phyloP scores from a whole-genome alignment of 1,140 invertebrate species.

The Daktulosphaira vitifoliae region DNA sequence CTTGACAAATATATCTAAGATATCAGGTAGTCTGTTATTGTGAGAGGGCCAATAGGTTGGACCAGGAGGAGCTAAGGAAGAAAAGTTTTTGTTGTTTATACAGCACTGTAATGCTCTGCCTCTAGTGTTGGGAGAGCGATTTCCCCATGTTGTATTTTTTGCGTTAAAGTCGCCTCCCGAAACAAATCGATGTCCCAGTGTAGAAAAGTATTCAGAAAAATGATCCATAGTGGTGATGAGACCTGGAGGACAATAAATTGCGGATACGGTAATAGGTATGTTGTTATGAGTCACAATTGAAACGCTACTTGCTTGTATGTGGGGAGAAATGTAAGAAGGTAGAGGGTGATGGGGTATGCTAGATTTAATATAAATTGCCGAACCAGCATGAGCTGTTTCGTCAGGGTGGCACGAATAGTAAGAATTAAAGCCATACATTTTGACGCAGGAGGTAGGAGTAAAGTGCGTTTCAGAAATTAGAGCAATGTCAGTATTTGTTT shows the following conservation, averaged over 20 bases:
- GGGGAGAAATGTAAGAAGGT: background rate
- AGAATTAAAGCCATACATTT: constrained; percentile 19
- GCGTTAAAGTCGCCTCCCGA: background rate
- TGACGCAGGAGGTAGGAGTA: constrained; percentile 33
- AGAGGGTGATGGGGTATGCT: constrained; percentile 21
- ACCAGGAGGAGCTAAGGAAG: constrained; percentile 1
- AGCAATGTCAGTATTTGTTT: constrained; percentile 36
- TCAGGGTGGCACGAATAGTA: constrained; percentile 10
- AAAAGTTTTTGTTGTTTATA: constrained; percentile 12
- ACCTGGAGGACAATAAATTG: background rate
- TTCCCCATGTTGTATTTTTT: constrained; percentile 3
- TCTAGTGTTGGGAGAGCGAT: constrained; percentile 1
- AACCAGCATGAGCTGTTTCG: background rate
- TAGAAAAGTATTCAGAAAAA: background rate
- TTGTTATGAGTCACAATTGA: background rate
- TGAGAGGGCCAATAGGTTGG: background rate
- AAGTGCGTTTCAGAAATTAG: constrained; percentile 37
- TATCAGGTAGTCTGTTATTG: background rate
- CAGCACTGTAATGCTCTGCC: constrained; percentile 4
- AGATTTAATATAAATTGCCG: constrained; percentile 19
- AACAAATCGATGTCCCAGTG: constrained; percentile 7
- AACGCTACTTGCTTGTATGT: constrained; percentile 13
- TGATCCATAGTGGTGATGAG: background rate
- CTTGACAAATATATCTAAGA: constrained; percentile 5
- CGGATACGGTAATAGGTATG: background rate